A percentile compares a stretch with the other conserved stretches of the same genome.
These are phyloP conservation scores for Streblospio benedicti DNA, from an alignment of 1,140 invertebrate genomes.

Conservation along the genomic window DNA sequence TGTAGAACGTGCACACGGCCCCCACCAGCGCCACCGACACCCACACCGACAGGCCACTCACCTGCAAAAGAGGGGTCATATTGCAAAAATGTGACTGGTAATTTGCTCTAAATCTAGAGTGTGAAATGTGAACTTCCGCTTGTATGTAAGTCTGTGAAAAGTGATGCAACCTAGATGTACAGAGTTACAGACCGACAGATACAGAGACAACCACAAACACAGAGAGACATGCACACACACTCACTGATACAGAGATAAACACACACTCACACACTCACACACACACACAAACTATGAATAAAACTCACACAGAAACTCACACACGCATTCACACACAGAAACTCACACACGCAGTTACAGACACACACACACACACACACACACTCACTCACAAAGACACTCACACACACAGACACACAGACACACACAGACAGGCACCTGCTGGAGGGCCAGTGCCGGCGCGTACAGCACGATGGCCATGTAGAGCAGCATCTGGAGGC, in stretches of 20 bases:
- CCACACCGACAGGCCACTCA: slow-evolving; percentile 63
- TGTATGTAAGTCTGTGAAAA: too few relatives aligned
- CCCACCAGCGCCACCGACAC: slow-evolving; percentile 71
- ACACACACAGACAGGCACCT: slow-evolving; percentile 58
- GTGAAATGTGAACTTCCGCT: not conserved
- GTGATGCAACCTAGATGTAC: too few relatives aligned
- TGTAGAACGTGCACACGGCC: slow-evolving; percentile 72
- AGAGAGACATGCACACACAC: too few relatives aligned
- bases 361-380: not conserved
- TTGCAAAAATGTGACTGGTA: too few relatives aligned
- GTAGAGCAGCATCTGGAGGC: slow-evolving; percentile 59
- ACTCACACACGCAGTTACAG: not conserved
- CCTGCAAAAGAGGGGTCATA: too few relatives aligned
- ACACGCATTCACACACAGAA: not conserved
- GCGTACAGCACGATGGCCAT: slow-evolving; percentile 88
- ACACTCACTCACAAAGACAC: not conserved
- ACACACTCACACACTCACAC: too few relatives aligned
- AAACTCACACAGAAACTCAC: too few relatives aligned
- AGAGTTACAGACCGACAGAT: too few relatives aligned
- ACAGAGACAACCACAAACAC: too few relatives aligned
- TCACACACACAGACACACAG: not conserved
- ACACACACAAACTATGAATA: too few relatives aligned
- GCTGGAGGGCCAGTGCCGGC: slow-evolving; percentile 79
- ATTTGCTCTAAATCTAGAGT: not conserved
- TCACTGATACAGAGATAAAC: too few relatives aligned